phyloP scores from a whole-genome alignment of 2,113 vertebrate genomes.

The Sylvietta virens region DNA sequence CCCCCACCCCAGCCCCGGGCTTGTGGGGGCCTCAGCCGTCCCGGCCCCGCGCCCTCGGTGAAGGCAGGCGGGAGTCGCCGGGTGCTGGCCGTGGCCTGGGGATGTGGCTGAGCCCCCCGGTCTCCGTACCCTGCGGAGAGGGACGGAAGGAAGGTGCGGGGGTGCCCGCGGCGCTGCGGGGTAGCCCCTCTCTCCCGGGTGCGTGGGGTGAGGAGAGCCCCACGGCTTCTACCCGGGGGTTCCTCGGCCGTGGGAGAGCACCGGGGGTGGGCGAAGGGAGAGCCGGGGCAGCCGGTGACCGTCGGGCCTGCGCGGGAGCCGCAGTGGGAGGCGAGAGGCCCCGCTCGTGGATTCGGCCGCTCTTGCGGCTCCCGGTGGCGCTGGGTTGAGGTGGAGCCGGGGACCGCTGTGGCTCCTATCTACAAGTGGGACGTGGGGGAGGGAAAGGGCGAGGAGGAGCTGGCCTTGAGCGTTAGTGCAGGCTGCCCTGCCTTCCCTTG shows the following conservation, averaged over 20 bases:
- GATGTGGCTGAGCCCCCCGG: neutral
- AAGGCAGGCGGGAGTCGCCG: neutral
- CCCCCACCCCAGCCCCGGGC: accelerated
- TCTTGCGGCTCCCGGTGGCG: neutral
- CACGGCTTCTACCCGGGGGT: neutral
- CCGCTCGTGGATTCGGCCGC: neutral
- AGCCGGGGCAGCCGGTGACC: neutral
- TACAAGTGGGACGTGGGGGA: neutral
- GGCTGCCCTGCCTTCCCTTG: neutral
- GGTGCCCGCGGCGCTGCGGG: neutral
- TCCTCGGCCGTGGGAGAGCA: neutral
- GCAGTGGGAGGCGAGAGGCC: neutral
- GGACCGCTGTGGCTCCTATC: neutral
- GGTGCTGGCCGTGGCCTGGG: neutral
- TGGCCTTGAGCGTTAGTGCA: neutral
- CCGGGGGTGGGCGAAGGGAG: neutral
- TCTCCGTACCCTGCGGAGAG: neutral
- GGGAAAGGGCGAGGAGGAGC: neutral
- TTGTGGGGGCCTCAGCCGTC: neutral
- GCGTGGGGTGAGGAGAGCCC: neutral
- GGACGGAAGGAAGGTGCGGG: neutral
- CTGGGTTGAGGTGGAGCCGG: neutral
- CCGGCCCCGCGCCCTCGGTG: neutral
- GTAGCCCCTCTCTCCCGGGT: neutral
- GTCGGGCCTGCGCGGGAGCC: neutral